Base-by-base conservation (phyloP, 2,888 invertebrate genomes). In the Ecliptopera silaceata region DNA sequence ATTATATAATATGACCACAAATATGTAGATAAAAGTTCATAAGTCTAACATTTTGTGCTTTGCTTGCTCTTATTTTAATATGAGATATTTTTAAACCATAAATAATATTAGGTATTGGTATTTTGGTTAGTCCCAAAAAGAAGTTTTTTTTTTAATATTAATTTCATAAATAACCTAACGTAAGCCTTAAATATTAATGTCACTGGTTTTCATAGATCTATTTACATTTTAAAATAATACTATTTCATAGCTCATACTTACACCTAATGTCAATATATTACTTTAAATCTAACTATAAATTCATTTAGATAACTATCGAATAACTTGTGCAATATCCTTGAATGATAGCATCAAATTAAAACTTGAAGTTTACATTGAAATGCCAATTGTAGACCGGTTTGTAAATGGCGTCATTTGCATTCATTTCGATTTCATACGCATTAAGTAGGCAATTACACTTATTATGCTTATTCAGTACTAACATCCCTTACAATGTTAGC, bases 291-390 rank as follows among this genome's bases (percentile, higher is more conserved):
- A 60, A 45, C 52, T 36, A 48, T 61, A 61, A 63, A 63, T 56
- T 61, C 51, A 53, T 56, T 59, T 47, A 58, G 66, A 73, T 72
- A 69, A 45, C 69, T 64, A 71, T 65, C 63, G 61, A 48, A 29
- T 54, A 62, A 53, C 46, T 64, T 63, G 47, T 55, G 55, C 61
- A 53, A 39, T 45, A 38, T 31, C 31, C 20, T 20, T 18, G 47
- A 34, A 18, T 26, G 38, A 36, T 29, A 20, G 11, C 31, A 41
- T 41, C 34, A 15, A 34, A 34, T 41, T 41, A 48, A 42, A 45
- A 56, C 26, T 34, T 39, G 38, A 34, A 6, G 20, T 4, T 39
- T 17, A 8, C 12, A 22, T 38, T 43, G n/a, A 4, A 20, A 31
- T 36, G 43, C 4, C 38, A 32, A 54, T 48, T 34, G 20, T 15